Evolutionary conservation across 2,888 invertebrate genomes (phyloP), one percentile per base, ranked within the genome.

Genomic region (Himalopsyche japonica): DNA sequence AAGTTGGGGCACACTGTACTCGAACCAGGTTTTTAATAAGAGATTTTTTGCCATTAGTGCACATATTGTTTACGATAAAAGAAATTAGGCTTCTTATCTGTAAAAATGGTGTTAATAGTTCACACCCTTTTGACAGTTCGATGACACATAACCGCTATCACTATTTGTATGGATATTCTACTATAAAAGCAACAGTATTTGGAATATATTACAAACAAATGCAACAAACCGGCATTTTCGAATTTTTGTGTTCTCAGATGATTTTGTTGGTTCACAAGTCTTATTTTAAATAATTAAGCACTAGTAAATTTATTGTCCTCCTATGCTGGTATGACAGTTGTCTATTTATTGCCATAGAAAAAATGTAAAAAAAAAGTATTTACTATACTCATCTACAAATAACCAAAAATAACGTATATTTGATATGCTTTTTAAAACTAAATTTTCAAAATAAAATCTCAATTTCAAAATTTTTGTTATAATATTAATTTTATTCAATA

Each of bases 61-160:
- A 49, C 49, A 20, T 57, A 20, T 4, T 20, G 7, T 24, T 57
- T 20, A 20, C 20, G 57, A 7, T 20, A 24, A 57, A 57, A 57
- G 20, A 57, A 20, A 8, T 6, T 20, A 57, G 57, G 15, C 20
- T n/a, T n/a, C 57, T 57, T 57, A 57, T 57, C 57, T 57, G 10
- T 57, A 57, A 57, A n/a, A 57, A 57, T 64, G 48, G 48, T 82
- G 76, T 77, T 27, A 30, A 30, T 34, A 48, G 79, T 70, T 79
- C 83, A 83, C 83, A 80, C 83, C 83, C 83, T 79, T 76, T 76
- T 76, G 77, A 32, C 77, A 76, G 32, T 37, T 34, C 27, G 82
- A 80, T 83, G 83, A 83, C 80, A 82, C 82, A 83, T 79, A 77
- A 82, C 37, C 83, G 24, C 64, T 48, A 83, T 48, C 83, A 83